phyloP scores from a whole-genome alignment of 2,113 vertebrate species.

The Odontesthes bonariensis region DNA sequence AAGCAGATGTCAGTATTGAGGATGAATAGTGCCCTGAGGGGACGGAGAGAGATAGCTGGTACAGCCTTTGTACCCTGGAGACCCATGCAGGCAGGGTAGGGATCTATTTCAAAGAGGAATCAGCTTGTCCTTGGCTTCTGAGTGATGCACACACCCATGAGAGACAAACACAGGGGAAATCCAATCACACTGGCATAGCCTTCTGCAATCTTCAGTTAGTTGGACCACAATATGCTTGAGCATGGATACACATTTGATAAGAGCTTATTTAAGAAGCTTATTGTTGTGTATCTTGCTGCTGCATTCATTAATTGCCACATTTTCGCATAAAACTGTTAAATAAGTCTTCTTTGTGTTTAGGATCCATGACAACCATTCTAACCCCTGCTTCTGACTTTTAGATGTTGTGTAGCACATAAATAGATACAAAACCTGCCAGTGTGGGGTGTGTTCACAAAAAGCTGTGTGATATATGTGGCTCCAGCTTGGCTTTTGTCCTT shows the following conservation, averaged over 20 bases:
- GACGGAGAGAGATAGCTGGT: constrained; percentile 38
- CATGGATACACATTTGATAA: background rate
- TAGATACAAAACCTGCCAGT: constrained; percentile 28
- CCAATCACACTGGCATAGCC: background rate
- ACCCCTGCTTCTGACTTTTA: constrained; percentile 16
- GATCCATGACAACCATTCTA: background rate
- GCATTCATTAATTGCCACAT: background rate
- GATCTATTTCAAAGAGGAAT: constrained; percentile 59
- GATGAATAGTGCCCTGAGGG: constrained; percentile 63
- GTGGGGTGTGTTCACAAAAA: constrained; percentile 10
- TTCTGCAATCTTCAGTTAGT: constrained; percentile 7
- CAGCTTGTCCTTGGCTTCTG: constrained; percentile 41
- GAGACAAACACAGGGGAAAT: constrained; percentile 16
- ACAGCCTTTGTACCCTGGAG: constrained; percentile 42
- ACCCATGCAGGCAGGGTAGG: constrained; percentile 26
- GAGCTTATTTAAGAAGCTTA: background rate
- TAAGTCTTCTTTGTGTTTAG: background rate
- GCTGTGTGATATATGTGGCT: constrained; percentile 39
- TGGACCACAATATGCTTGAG: constrained; percentile 8
- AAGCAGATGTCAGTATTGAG: constrained; percentile 65
- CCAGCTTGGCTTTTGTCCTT: constrained; percentile 52
- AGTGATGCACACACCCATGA: constrained; percentile 15
- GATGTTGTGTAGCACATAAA: constrained; percentile 7
- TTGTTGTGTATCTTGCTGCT: background rate
- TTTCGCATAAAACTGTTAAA: background rate